Evolutionary conservation across 2,797 vertebrate species (phyloP).

Genomic region (Hybognathus amarus): DNA sequence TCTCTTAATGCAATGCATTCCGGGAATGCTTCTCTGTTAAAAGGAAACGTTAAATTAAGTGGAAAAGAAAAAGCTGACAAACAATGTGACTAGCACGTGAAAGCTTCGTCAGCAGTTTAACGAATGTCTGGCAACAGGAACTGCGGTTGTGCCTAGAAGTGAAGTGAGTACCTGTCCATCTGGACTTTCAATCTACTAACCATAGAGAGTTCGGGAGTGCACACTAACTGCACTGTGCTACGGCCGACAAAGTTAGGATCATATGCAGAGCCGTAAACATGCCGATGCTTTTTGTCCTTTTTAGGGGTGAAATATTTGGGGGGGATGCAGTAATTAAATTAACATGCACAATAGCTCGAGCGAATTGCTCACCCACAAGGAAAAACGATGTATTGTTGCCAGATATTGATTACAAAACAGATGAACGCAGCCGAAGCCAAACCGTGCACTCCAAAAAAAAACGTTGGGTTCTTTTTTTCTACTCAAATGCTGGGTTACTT

Average conservation of each 20-base stretch:
- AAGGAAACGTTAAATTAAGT: constrained; percentile 34
- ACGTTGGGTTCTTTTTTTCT: too few species aligned
- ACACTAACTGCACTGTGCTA: neutral
- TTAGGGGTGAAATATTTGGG: constrained; percentile 3
- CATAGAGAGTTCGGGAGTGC: neutral
- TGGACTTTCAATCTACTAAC: constrained; percentile 10
- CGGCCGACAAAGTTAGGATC: constrained; percentile 6
- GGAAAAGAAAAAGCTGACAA: constrained; percentile 53
- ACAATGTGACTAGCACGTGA: constrained; percentile 67
- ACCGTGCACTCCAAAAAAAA: neutral
- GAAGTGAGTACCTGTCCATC: constrained; percentile 34
- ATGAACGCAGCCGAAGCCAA: neutral
- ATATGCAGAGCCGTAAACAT: neutral
- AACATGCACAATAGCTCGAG: neutral
- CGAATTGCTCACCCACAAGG: neutral
- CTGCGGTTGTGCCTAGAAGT: constrained; percentile 5
- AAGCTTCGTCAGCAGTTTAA: constrained; percentile 56
- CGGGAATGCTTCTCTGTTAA: constrained; percentile 64
- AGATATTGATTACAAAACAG: neutral
- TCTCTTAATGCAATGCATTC: constrained; percentile 68
- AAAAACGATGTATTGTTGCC: neutral
- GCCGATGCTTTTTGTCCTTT: neutral
- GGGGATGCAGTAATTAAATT: neutral
- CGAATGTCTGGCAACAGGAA: constrained; percentile 51
- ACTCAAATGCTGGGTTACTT: neutral